Evolutionary conservation across 2,113 vertebrate species (phyloP).

Genomic region (Xenus cinereus): DNA sequence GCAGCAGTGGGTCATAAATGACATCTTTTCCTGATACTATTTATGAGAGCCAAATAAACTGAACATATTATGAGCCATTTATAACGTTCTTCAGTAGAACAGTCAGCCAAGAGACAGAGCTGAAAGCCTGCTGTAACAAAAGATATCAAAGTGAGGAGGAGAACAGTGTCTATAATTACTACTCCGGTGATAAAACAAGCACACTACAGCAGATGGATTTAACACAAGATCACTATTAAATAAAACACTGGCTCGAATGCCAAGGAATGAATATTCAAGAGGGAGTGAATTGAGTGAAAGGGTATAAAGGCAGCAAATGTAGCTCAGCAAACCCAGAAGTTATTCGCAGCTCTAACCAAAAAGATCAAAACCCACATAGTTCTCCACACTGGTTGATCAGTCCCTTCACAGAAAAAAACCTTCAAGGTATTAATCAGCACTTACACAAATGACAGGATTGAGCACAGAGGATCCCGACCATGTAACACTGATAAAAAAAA

Average conservation of each 20-base stretch:
- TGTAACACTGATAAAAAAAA: neutral
- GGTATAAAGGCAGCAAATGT: neutral
- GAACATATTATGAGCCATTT: conserved; percentile 21
- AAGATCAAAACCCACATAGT: neutral
- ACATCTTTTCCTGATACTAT: conserved; percentile 29
- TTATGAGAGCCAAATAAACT: conserved; percentile 42
- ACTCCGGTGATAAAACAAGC: conserved; percentile 37
- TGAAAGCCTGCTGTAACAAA: conserved; percentile 58
- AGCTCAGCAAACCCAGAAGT: neutral
- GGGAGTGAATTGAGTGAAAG: neutral
- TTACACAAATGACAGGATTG: neutral
- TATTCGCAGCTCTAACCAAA: neutral
- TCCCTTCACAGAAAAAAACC: neutral
- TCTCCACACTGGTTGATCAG: neutral
- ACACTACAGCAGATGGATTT: conserved; percentile 42
- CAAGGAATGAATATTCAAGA: conserved; percentile 17
- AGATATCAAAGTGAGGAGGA: conserved; percentile 35
- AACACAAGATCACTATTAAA: conserved; percentile 25
- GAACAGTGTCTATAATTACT: conserved; percentile 35
- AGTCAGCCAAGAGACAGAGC: conserved; percentile 25
- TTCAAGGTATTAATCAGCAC: neutral
- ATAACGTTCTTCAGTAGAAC: conserved; percentile 24
- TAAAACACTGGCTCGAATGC: neutral
- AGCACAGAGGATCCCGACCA: neutral
- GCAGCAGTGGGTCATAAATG: conserved; percentile 31